These are phyloP conservation scores for Aleiodes leptofemur DNA, from an alignment of 2,888 invertebrate genomes.

Conservation along the genomic window DNA sequence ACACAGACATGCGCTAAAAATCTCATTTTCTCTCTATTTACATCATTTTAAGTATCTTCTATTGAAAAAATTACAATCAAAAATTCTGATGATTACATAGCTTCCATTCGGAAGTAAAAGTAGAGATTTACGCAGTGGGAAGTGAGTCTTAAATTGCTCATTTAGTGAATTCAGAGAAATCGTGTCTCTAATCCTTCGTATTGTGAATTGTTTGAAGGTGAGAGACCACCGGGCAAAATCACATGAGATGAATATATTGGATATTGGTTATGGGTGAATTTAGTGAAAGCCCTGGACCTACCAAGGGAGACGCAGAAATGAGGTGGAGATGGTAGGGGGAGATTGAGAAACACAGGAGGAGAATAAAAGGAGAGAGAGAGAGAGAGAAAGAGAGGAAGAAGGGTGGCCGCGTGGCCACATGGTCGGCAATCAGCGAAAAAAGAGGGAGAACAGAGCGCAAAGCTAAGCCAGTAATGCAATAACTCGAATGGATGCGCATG, in stretches of 20 bases:
- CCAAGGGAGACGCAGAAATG: no score
- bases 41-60: no score
- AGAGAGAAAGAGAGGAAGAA: constrained; percentile 24
- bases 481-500: constrained; percentile 71
- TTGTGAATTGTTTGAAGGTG: constrained; percentile 11
- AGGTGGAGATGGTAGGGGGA: constrained; percentile 46
- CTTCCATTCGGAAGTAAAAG: no score
- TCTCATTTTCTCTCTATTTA: no score
- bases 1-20: no score
- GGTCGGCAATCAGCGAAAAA: constrained; percentile 52
- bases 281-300: constrained; percentile 49
- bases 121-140: no score
- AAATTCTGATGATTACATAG: no score
- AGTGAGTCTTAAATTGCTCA: no score
- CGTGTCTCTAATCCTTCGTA: background rate
- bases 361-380: constrained; percentile 18
- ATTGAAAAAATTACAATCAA: no score
- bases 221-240: constrained; percentile 8
- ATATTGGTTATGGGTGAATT: constrained; percentile 65
- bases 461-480: constrained; percentile 74
- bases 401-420: constrained; percentile 53
- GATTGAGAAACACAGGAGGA: constrained; percentile 19
- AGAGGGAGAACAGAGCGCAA: constrained; percentile 58
- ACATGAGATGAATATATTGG: constrained; percentile 50
- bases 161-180: no score